Base-by-base conservation (phyloP, 2,888 invertebrate species). In the Diabrotica balteata region DNA sequence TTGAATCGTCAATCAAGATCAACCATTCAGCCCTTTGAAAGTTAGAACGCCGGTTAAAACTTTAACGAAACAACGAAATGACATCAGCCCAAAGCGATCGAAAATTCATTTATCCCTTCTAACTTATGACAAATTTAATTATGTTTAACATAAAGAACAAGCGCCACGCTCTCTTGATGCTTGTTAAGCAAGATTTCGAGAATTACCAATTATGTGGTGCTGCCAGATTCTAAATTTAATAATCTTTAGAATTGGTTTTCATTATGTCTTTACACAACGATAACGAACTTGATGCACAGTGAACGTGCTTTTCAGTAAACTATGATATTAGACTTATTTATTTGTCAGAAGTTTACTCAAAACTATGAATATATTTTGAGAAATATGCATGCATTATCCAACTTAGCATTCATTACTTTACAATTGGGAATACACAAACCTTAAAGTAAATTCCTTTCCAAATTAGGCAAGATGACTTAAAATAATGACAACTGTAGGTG, bases 91-190 rank as follows among this genome's bases (percentile, higher is more conserved):
- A 9, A 51, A 53, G 53, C 53, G 22, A 53, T 53, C 32, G 52
- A 61, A 61, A 61, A 61, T 53, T 61, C 61, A 61, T 46, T 61
- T 61, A 61, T 46, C 45, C 45, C 8, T 9, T 32, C n/a, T 46
- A 46, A n/a, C 22, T 61, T 61, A 61, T 53, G 53, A 61, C 46
- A 61, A 61, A 53, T 53, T 53, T 53, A 61, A 61, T 61, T 52
- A 61, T 45, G 44, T 43, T 43, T 3, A 59, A 59, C 50, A 59
- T 49, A 51, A 11, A 51, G 50, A 32, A 59, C 11, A 44, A 43
- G 59, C n/a, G 50, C 50, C 8, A 59, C 32, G 49, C 43, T 51
- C 51, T 32, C 32, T 52, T 52, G 52, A 8, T 52, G 7, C 32
- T 59, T 11, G n/a, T 43, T 51, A 51, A 59, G 42, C 43, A 9